Conservation (phyloP, 2,888 invertebrate genomes). For the Leptinotarsa haldemani region DNA sequence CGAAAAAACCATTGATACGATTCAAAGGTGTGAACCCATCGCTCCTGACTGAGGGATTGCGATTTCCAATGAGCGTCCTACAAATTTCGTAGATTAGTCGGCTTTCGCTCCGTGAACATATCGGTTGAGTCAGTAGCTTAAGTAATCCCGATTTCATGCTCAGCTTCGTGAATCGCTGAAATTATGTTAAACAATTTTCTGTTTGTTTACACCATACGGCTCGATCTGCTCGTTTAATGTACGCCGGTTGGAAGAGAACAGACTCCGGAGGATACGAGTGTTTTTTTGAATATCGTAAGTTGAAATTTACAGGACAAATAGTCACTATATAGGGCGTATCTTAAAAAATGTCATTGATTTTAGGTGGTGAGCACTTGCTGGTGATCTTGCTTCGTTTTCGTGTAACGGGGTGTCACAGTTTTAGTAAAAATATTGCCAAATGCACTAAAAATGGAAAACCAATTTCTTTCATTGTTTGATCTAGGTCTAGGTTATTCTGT, state of each 20-base stretch:
- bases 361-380: too few relatives aligned
- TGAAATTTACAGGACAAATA: not conserved
- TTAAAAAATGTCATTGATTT: too few relatives aligned
- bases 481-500: too few relatives aligned
- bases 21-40: not conserved
- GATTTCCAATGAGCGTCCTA: not conserved
- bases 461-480: too few relatives aligned
- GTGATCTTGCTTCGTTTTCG: too few relatives aligned
- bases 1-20: not conserved
- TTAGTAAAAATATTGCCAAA: too few relatives aligned
- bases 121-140: constrained; percentile 11
- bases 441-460: too few relatives aligned
- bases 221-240: constrained; percentile 63
- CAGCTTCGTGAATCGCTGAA: constrained; percentile 8
- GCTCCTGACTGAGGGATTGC: not conserved
- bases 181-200: constrained; percentile 17
- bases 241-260: constrained; percentile 75
- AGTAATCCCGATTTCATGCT: constrained; percentile 8
- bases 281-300: constrained; percentile 77
- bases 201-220: constrained; percentile 6
- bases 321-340: not conserved
- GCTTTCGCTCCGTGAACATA: not conserved
- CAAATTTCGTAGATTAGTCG: constrained; percentile 8
- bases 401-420: too few relatives aligned
- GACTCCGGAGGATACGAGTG: constrained; percentile 77